Percentiles rank a stretch among this genome's conserved stretches.
Evolutionary conservation across 1,140 invertebrate genomes (phyloP).

Genomic region (Hylaeus anthracinus): DNA sequence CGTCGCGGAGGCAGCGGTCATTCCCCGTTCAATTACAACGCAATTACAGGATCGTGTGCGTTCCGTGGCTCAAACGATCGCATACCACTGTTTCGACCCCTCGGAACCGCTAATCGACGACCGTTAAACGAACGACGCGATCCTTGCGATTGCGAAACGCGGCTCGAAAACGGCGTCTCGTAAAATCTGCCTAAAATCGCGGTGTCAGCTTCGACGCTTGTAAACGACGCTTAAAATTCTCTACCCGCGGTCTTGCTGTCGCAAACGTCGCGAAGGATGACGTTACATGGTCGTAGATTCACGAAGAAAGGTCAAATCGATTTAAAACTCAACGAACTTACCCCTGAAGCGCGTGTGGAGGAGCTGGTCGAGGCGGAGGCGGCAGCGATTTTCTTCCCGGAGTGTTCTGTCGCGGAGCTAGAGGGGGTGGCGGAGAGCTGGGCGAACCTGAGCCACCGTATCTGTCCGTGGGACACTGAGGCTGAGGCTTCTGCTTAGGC

Average conservation of each 20-base stretch:
- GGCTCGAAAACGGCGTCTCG: neutral
- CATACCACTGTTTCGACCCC: conserved; percentile 33
- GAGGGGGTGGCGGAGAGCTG: conserved; percentile 72
- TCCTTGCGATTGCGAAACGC: conserved; percentile 13
- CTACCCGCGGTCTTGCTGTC: neutral
- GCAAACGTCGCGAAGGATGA: neutral
- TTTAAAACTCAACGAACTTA: conserved; percentile 43
- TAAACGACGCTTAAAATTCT: neutral
- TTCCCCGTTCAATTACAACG: conserved; percentile 66
- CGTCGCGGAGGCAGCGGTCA: conserved; percentile 33
- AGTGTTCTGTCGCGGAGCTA: conserved; percentile 74
- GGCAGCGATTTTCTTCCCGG: conserved; percentile 74
- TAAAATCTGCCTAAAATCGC: neutral
- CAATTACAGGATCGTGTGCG: conserved; percentile 61
- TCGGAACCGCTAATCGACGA: conserved; percentile 48
- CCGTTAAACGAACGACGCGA: conserved; percentile 27
- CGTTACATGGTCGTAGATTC: neutral
- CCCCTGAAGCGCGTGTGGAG: conserved; percentile 72
- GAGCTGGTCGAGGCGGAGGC: conserved; percentile 77
- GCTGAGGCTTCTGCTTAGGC: conserved; percentile 66
- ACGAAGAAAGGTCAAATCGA: neutral
- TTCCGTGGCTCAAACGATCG: conserved; percentile 37
- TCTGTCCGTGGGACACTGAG: conserved; percentile 63
- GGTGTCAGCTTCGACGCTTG: neutral
- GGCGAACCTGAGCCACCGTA: conserved; percentile 56